Evolutionary conservation across 2,888 invertebrate species (phyloP).

Genomic region (Cenopis cana): DNA sequence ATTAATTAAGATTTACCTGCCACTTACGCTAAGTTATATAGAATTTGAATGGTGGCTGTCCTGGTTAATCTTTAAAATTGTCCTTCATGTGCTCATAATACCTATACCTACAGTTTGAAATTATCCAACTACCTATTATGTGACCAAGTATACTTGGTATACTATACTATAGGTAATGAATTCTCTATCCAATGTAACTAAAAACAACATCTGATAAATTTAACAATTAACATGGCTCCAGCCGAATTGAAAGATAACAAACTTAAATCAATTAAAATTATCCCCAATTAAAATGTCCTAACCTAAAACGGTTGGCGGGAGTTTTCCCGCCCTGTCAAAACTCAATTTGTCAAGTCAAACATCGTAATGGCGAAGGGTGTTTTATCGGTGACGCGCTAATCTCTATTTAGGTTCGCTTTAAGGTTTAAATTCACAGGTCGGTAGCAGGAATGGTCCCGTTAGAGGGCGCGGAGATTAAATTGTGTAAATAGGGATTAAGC

Average conservation of each 20-base stretch:
- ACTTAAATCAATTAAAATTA: slow-evolving; percentile 60
- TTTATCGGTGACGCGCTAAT: slow-evolving; percentile 55
- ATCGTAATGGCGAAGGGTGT: slow-evolving; percentile 73
- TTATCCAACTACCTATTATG: too few relatives aligned
- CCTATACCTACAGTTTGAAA: too few relatives aligned
- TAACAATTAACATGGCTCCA: slow-evolving; percentile 46
- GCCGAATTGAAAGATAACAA: slow-evolving; percentile 64
- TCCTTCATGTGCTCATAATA: neutral
- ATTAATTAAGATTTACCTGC: too few relatives aligned
- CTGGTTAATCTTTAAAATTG: neutral
- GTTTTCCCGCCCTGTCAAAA: slow-evolving; percentile 81
- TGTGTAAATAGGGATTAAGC: slow-evolving; percentile 84
- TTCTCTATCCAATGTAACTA: slow-evolving; percentile 45
- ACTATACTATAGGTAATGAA: too few relatives aligned
- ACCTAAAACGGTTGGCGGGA: slow-evolving; percentile 66
- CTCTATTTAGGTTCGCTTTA: slow-evolving; percentile 60
- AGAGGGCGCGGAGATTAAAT: slow-evolving; percentile 74
- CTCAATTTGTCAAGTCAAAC: slow-evolving; percentile 83
- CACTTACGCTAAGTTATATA: neutral
- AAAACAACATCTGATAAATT: slow-evolving; percentile 48
- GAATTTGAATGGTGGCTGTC: neutral
- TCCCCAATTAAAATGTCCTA: slow-evolving; percentile 61
- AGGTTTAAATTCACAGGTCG: slow-evolving; percentile 61
- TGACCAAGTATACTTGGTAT: neutral
- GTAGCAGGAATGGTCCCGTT: slow-evolving; percentile 47